A percentile compares a stretch with the other conserved stretches of the same genome.
These are phyloP conservation scores for Drosophila nr. perissopoda DNA, from an alignment of 2,888 invertebrate genomes.

Conservation along the genomic window DNA sequence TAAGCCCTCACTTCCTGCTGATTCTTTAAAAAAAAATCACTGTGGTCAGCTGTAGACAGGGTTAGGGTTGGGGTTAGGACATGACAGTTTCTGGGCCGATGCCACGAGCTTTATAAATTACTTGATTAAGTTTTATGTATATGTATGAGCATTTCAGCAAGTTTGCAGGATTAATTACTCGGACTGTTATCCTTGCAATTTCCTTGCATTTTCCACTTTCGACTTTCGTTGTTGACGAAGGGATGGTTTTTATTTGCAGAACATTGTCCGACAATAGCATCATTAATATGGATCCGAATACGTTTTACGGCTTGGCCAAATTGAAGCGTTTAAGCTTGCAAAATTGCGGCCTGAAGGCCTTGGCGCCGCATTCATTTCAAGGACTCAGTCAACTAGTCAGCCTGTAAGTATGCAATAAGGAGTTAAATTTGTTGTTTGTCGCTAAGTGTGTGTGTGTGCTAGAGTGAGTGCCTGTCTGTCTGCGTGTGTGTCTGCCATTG, in stretches of 20 bases:
- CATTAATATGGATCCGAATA: constrained; percentile 88
- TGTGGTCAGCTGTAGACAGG: constrained; percentile 54
- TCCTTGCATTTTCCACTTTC: constrained; percentile 53
- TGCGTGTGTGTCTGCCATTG: constrained; percentile 15
- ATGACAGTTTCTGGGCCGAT: constrained; percentile 23
- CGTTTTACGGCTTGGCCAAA: constrained; percentile 86
- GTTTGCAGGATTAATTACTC: constrained; percentile 72
- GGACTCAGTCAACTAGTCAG: constrained; percentile 83
- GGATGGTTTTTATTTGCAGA: constrained; percentile 71
- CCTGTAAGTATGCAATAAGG: constrained; percentile 82
- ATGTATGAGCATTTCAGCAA: constrained; percentile 49
- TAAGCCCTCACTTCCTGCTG: constrained; percentile 6
- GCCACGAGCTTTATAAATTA: constrained; percentile 63
- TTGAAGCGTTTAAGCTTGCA: constrained; percentile 85
- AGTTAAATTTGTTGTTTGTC: constrained; percentile 38
- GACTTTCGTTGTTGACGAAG: constrained; percentile 75
- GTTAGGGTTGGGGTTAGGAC: constrained; percentile 10
- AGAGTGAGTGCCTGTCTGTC: constrained; percentile 27
- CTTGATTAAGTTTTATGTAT: constrained; percentile 66
- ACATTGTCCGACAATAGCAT: constrained; percentile 91
- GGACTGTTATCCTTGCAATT: constrained; percentile 73
- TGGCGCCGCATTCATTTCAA: constrained; percentile 84
- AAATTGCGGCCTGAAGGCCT: constrained; percentile 85
- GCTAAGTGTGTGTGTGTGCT: constrained; percentile 17
- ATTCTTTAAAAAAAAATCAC: constrained; percentile 52